phyloP scores from a whole-genome alignment of 2,113 vertebrate species.

The Sorex araneus region DNA sequence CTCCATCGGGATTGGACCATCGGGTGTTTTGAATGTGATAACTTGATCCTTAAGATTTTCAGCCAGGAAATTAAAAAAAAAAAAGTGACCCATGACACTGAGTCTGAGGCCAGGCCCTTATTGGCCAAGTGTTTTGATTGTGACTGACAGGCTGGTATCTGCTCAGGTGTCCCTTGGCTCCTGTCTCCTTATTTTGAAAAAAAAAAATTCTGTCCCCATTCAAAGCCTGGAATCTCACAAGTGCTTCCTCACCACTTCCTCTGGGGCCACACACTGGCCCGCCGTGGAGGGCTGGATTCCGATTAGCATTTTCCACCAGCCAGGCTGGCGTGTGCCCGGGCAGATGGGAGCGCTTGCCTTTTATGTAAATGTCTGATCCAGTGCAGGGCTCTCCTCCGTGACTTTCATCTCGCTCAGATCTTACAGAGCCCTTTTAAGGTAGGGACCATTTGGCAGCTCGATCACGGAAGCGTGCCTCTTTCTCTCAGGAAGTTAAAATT shows the following conservation, averaged over 20 bases:
- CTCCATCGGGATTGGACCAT: neutral
- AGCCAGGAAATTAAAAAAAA: neutral
- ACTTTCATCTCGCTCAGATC: constrained; percentile 65
- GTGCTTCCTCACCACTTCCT: neutral
- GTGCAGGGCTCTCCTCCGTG: neutral
- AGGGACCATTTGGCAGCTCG: constrained; percentile 56
- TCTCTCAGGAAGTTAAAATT: constrained; percentile 68
- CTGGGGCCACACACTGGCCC: neutral
- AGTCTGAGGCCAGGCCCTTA: neutral
- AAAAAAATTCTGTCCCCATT: neutral
- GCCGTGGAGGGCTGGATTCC: neutral
- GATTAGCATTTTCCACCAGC: neutral
- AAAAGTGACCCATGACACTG: neutral
- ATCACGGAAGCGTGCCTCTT: constrained; percentile 61
- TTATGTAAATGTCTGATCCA: constrained; percentile 71
- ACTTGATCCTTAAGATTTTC: neutral
- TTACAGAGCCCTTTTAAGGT: constrained; percentile 72
- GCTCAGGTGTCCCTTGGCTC: neutral
- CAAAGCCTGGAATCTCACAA: neutral
- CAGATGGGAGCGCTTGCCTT: constrained; percentile 39
- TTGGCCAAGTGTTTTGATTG: neutral
- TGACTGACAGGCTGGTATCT: neutral
- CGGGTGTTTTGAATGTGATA: neutral
- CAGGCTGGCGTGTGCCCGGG: neutral
- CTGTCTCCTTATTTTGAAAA: neutral